Conservation (phyloP, 2,888 invertebrate genomes). For the Cheilosia soror region DNA sequence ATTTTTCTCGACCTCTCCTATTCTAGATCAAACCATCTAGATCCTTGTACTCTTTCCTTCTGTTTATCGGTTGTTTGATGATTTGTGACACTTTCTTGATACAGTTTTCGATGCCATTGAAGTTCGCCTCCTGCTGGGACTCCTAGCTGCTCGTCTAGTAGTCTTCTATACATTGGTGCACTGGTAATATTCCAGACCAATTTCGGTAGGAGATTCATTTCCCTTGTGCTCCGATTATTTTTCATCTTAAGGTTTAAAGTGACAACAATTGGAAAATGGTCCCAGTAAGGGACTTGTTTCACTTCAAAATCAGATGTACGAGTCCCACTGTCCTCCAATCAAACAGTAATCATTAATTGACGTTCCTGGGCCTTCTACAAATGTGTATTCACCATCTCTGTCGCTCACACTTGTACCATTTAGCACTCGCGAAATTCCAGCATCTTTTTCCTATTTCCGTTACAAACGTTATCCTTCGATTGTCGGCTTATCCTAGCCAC, state of each 20-base stretch:
- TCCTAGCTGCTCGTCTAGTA: not conserved
- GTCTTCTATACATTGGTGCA: not conserved
- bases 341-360: slow-evolving; percentile 7
- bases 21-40: no score
- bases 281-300: not conserved
- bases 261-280: slow-evolving; percentile 6
- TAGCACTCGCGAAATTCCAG: not conserved
- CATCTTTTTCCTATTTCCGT: not conserved
- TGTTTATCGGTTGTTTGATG: no score
- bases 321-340: not conserved
- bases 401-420: not conserved
- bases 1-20: no score
- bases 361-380: not conserved
- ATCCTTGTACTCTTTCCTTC: no score
- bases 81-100: not conserved
- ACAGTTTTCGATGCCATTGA: not conserved
- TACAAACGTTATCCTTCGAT: not conserved
- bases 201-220: not conserved
- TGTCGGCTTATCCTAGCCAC: not conserved
- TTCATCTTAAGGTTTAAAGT: not conserved
- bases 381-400: not conserved
- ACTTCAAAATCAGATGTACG: not conserved
- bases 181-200: not conserved
- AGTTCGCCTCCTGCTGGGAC: not conserved
- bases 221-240: no score